Evolutionary conservation across 2,113 vertebrate genomes (phyloP), one percentile per base, ranked within the genome.

Genomic region (Podarcis raffonei): DNA sequence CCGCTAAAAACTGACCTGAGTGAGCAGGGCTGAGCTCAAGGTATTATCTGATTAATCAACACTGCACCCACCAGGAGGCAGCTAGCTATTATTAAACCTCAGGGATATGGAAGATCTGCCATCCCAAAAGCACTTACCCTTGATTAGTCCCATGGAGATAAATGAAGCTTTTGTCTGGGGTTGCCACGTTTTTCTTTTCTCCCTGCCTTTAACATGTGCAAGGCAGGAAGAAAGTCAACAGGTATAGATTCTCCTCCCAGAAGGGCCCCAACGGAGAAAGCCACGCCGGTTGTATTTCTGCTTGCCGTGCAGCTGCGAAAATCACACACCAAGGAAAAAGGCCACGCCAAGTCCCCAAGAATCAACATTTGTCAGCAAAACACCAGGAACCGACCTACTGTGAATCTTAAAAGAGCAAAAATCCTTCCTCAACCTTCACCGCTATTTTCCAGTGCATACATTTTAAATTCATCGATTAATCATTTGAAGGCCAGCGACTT

Each of bases 11-110:
- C 84, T 62, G 76, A 53, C 85, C 65, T 79, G 59, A 86, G 30
- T 13, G 3, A 68, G 85, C 69, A 74, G 42, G 20, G 30, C 22
- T 22, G 39, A 78, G 65, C 20, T 68, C 75, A 78, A 53, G 62
- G 76, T 48, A 79, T 79, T 68, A 86, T 53, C 39, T 69, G 85
- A 86, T 86, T 79, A 86, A 79, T 79, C 39, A 79, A 32, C 12
- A 6, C 39, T 25, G 42, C 12, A 79, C 62, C 76, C 76, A 68
- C 37, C 65, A 69, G 65, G 20, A 53, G 62, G 76, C 11, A 79
- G 62, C 39, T 30, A 35, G 39, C 65, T 69, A 57, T 87, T 79
- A 68, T 80, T 87, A 80, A 77, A 80, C 59, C 85, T 37, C n/a
- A 25, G 85, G 65, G 76, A 69, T 5, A 32, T 1, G n/a, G 25